phyloP scores from a whole-genome alignment of 2,113 vertebrate genomes.

The Nycticorax nycticorax region DNA sequence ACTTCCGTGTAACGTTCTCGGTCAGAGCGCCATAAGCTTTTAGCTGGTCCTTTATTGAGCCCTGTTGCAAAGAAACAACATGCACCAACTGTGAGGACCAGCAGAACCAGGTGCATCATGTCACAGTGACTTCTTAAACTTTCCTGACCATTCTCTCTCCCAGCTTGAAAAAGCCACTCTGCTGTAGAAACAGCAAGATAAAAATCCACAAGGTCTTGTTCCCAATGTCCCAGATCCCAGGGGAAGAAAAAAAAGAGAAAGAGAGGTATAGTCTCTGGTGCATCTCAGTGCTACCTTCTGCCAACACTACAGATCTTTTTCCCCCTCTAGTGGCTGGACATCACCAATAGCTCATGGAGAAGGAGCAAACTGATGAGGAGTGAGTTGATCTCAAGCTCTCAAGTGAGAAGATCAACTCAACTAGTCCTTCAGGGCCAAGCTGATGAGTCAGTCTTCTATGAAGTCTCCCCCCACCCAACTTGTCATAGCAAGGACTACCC shows the following conservation, averaged over 20 bases:
- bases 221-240: not conserved
- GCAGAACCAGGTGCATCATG: not conserved
- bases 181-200: not conserved
- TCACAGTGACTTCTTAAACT: not conserved
- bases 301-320: not conserved
- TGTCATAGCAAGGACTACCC: not conserved
- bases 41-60: conserved; percentile 91
- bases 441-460: not conserved
- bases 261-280: not conserved
- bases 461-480: not conserved
- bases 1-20: conserved; percentile 88
- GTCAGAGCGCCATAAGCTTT: conserved; percentile 90
- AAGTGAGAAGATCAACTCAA: rapidly evolving
- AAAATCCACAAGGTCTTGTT: not conserved
- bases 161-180: not conserved
- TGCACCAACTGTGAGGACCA: rapidly evolving
- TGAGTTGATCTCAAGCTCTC: too few relatives aligned
- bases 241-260: too few relatives aligned
- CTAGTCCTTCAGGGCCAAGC: not conserved
- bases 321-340: conserved; percentile 50
- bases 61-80: conserved; percentile 65
- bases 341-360: not conserved
- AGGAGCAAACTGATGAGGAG: not conserved
- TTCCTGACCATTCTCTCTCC: not conserved
- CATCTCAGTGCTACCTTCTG: not conserved